Conservation (phyloP, 2,888 invertebrate species). For the Drosophila phalerata region DNA sequence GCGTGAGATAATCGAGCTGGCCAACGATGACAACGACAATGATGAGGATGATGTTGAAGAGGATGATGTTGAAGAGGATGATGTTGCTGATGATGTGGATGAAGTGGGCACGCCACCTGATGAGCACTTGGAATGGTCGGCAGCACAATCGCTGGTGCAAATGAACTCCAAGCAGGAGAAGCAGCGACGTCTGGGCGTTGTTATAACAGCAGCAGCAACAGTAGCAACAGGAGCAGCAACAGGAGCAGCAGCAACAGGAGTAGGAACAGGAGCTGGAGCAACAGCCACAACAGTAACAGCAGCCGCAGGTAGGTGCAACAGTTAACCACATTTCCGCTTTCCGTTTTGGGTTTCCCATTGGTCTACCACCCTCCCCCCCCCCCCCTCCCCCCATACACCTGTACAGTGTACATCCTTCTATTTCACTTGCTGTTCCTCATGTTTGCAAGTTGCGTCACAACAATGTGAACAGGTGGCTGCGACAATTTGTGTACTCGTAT, state of each 20-base stretch:
- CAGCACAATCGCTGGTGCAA: conserved; percentile 85
- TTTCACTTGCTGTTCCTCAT: not conserved
- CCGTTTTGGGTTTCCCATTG: conserved; percentile 49
- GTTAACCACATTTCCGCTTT: conserved; percentile 64
- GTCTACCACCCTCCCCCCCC: not conserved
- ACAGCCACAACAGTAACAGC: conserved; percentile 35
- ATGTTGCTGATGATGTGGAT: conserved; percentile 30
- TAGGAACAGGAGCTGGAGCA: conserved; percentile 5
- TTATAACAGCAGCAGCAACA: conserved; percentile 11
- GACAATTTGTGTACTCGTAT: conserved; percentile 80
- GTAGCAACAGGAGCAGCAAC: conserved; percentile 20
- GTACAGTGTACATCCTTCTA: conserved; percentile 8
- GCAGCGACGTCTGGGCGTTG: conserved; percentile 58
- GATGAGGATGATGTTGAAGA: conserved; percentile 33
- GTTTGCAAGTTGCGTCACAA: conserved; percentile 72
- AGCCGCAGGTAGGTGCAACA: conserved; percentile 64
- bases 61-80: conserved; percentile 32
- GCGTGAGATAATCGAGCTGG: conserved; percentile 67
- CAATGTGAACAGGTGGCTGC: conserved; percentile 81
- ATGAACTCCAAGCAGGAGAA: conserved; percentile 84
- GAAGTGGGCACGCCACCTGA: conserved; percentile 51
- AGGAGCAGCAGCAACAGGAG: conserved; percentile 46
- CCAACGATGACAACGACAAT: conserved; percentile 44
- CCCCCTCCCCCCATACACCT: not conserved
- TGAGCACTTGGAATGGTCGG: conserved; percentile 83